These are phyloP conservation scores for Megalopta genalis DNA, from an alignment of 1,140 invertebrate genomes.

Conservation along the genomic window DNA sequence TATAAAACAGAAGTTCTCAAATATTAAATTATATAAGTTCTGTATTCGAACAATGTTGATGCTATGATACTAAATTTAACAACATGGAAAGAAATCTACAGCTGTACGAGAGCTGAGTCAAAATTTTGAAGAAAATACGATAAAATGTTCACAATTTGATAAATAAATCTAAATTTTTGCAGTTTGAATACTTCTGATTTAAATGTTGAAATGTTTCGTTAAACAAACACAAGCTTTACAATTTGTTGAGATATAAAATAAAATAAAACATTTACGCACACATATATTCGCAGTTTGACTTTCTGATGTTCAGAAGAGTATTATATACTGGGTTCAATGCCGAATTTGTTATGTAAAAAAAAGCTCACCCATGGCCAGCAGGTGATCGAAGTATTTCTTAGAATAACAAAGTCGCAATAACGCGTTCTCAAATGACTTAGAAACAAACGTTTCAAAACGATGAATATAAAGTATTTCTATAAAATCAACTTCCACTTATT, in stretches of 20 bases:
- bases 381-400: conserved; percentile 51
- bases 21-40: neutral
- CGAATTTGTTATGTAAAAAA: conserved; percentile 36
- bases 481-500: conserved; percentile 54
- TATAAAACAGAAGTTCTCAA: conserved; percentile 35
- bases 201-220: neutral
- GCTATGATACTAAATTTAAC: neutral
- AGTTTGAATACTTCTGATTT: conserved; percentile 38
- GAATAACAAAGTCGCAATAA: conserved; percentile 53
- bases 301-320: neutral
- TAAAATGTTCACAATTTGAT: neutral
- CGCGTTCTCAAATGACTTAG: conserved; percentile 50
- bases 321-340: conserved; percentile 46
- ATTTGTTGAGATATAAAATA: conserved; percentile 2
- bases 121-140: neutral
- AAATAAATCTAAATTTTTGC: neutral
- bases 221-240: conserved; percentile 14
- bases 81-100: neutral
- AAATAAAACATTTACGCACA: conserved; percentile 22
- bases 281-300: neutral
- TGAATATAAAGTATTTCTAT: conserved; percentile 57
- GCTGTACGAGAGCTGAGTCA: neutral
- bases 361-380: conserved; percentile 52
- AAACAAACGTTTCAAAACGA: conserved; percentile 53
- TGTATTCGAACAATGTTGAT: neutral